Base-by-base conservation (phyloP, 2,797 vertebrate species). In the Hylomyscus alleni region DNA sequence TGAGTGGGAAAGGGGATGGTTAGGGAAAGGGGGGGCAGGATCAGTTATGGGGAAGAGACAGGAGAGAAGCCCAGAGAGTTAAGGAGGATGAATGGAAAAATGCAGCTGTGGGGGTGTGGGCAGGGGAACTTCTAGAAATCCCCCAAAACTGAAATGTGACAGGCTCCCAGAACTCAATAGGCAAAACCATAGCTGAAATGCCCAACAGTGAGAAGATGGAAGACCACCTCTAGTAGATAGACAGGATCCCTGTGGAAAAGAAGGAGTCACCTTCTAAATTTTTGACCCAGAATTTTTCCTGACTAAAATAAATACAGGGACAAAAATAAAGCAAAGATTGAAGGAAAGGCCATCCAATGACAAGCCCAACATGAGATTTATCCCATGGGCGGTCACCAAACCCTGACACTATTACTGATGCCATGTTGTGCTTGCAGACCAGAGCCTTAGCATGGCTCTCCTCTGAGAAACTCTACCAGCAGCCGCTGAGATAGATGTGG, bases 1-100 rank as follows among this genome's bases (percentile, higher is more conserved):
- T 20, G 17, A 1, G n/a, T 20, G 8, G 19, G 8, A 20, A 3
- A 72, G 8, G 15, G 19, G 3, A 22, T n/a, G 17, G 0, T 19
- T 20, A n/a, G 19, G 19, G 3, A 37, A 72, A 37, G 17, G n/a
- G 6, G 6, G 0, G 15, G 2, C 15, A 72, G 19, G 17, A n/a
- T 37, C 34, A 69, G 1, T 7, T n/a, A 69, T 37, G 34, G n/a
- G n/a, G n/a, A 20, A 6, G 31, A 72, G 69, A 72, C 3, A 37
- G 69, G 19, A 72, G 19, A 10, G 8, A 72, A 37, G 8, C 34
- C 0, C n/a, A 72, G 69, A 72, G 8, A 10, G 1, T 8, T 11
- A 19, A 37, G 19, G n/a, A 37, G n/a, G 20, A 72, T 72, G 17
- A 72, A 72, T 72, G n/a, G n/a, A 72, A 69, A 37, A 37, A 72